Base-by-base conservation (phyloP, 2,888 invertebrate genomes). In the Serripes groenlandicus region DNA sequence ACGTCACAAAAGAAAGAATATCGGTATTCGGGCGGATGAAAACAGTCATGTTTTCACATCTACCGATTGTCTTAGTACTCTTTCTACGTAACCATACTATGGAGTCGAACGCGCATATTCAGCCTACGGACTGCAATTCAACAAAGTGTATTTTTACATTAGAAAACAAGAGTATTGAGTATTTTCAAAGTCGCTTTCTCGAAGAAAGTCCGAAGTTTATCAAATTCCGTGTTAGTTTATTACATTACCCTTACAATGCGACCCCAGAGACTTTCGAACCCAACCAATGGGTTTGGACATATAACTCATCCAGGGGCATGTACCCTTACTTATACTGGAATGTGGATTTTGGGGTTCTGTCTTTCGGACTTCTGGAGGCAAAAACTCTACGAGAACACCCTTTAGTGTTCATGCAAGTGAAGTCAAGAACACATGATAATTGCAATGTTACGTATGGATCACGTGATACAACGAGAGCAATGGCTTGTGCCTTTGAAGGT, bases 251-350 rank as follows among this genome's bases (percentile, higher is more conserved):
- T 4, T 64, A 54, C 23, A 66, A 66, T 35, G 28, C 54, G 3
- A 64, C 74, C 54, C 66, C 74, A 1, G 42, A 66, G 3, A 58
- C 74, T n/a, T 81, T 84, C 42, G 30, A 71, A 34, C 84, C 81
- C 0, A 34, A 23, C 0, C 21, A 75, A 32, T 84, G 80, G 84
- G 80, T 84, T 23, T 81, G 84, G 84, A 84, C 84, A 2, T 84
- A 75, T 62, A 60, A 34, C 1, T 56, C 84, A 1, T 71, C 71
- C 4, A 49, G 28, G 0, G 80, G 72, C 34, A 56, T 37, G 21
- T 78, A 78, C 42, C 84, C 84, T 15, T 84, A 78, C 42, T 32
- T 81, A 21, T 54, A 70, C 5, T 81, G 77, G 81, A 78, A 78
- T 28, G 49, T 78, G 9, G 81, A 84, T 60, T 76, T 64, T 49